phyloP scores from a whole-genome alignment of 2,113 vertebrate species.

The Dicaeum eximium region DNA sequence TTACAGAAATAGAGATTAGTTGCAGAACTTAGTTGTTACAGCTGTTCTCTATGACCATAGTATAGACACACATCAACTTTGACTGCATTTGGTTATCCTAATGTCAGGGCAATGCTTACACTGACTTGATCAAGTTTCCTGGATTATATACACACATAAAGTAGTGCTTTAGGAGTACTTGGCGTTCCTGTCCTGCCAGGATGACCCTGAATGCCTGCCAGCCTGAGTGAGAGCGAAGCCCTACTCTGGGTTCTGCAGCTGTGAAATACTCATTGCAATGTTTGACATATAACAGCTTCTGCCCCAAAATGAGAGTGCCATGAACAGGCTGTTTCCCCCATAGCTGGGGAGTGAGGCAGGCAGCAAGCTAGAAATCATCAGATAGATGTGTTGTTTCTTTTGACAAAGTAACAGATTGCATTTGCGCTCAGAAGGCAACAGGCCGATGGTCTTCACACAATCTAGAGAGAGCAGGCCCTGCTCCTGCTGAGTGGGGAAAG shows the following conservation, averaged over 20 bases:
- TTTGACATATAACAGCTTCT: not conserved
- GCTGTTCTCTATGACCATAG: not conserved
- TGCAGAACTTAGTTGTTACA: not conserved
- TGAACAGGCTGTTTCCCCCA: not conserved
- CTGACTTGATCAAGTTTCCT: not conserved
- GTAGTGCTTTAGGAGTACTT: not conserved
- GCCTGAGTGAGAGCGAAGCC: not conserved
- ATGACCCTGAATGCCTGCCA: not conserved
- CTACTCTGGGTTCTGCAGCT: not conserved
- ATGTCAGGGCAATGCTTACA: not conserved
- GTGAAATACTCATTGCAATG: not conserved
- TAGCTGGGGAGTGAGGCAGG: not conserved
- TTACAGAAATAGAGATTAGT: not conserved
- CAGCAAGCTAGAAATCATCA: not conserved
- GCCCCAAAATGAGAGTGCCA: not conserved
- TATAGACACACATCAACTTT: not conserved
- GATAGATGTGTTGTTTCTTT: constrained; percentile 21
- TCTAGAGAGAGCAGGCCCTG: not conserved
- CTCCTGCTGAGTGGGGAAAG: not conserved
- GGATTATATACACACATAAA: not conserved
- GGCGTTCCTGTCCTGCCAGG: not conserved
- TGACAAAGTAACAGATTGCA: constrained; percentile 51
- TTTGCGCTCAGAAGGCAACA: not conserved
- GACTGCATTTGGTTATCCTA: not conserved
- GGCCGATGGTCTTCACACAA: constrained; percentile 43